Percentiles rank a stretch among this genome's conserved stretches.
Conservation (phyloP, 2,888 invertebrate genomes). For the Rosalia funebris region DNA sequence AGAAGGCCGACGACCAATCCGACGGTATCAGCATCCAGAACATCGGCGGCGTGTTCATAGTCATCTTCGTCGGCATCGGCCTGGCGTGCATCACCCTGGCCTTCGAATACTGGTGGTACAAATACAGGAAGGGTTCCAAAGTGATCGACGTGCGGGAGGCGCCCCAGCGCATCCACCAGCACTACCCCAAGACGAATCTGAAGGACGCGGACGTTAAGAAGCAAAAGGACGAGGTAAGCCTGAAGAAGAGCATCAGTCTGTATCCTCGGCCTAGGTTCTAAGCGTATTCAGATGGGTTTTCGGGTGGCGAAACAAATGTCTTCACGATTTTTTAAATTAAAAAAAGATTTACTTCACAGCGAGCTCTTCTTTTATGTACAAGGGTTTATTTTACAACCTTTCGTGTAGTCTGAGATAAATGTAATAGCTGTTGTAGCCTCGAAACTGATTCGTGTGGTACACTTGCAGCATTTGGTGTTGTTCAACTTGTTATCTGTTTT, state of each 20-base stretch:
- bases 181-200: slow-evolving; percentile 10
- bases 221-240: slow-evolving; percentile 15
- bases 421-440: too few relatives aligned
- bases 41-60: slow-evolving; percentile 97
- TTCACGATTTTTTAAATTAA: too few relatives aligned
- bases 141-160: slow-evolving; percentile 73
- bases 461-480: too few relatives aligned
- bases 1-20: slow-evolving; percentile 90
- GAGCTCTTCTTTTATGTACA: too few relatives aligned
- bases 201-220: slow-evolving; percentile 16
- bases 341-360: too few relatives aligned
- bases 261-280: slow-evolving; percentile 51
- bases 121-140: slow-evolving; percentile 72
- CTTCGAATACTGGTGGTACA: slow-evolving; percentile 95
- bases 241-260: slow-evolving; percentile 32
- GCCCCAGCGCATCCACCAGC: slow-evolving; percentile 8
- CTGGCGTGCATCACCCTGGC: slow-evolving; percentile 90
- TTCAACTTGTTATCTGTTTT: too few relatives aligned
- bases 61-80: slow-evolving; percentile 94
- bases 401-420: too few relatives aligned
- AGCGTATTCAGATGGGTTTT: slow-evolving; percentile 2
- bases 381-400: too few relatives aligned
- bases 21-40: slow-evolving; percentile 98
- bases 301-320: too few relatives aligned
- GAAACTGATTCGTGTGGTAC: too few relatives aligned